Conservation (phyloP, 2,888 invertebrate species). For the Caenorhabditis sp. region DNA sequence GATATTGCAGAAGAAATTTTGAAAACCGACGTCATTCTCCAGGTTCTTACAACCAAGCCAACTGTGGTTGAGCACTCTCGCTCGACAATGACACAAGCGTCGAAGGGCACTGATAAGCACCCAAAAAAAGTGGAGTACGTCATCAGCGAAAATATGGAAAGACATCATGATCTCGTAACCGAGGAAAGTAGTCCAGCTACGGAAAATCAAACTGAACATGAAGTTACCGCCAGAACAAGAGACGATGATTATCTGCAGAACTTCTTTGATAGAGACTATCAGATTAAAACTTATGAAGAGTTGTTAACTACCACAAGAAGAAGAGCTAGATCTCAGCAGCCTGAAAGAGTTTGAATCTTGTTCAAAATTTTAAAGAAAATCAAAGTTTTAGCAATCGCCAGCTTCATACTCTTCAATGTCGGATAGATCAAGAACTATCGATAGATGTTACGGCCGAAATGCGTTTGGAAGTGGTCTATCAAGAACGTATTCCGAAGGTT, state of each 20-base stretch:
- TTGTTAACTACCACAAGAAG: constrained; percentile 36
- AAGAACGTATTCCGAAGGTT: constrained; percentile 31
- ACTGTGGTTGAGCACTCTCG: constrained; percentile 13
- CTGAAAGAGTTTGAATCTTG: constrained; percentile 15
- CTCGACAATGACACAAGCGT: background rate
- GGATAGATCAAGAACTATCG: constrained; percentile 17
- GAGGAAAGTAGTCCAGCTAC: background rate
- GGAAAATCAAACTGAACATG: background rate
- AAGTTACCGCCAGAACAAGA: no score
- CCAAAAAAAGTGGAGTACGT: constrained; percentile 1
- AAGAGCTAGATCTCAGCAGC: constrained; percentile 29
- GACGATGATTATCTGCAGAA: background rate
- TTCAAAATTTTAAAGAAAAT: background rate
- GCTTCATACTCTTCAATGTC: constrained; percentile 21
- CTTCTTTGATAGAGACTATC: constrained; percentile 32
- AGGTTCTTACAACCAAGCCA: constrained; percentile 6
- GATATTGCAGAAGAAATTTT: constrained; percentile 18
- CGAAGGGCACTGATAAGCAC: background rate
- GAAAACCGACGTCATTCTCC: background rate
- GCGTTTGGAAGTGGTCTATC: background rate
- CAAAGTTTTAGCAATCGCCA: constrained; percentile 5
- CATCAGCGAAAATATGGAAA: constrained; percentile 2
- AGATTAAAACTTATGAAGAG: constrained; percentile 57
- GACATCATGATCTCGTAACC: background rate
- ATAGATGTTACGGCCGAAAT: constrained; percentile 1